A percentile compares a stretch with the other conserved stretches of the same genome.
These are phyloP conservation scores for Heteromormyrus szaboi DNA, from an alignment of 2,797 vertebrate species.

Conservation along the genomic window DNA sequence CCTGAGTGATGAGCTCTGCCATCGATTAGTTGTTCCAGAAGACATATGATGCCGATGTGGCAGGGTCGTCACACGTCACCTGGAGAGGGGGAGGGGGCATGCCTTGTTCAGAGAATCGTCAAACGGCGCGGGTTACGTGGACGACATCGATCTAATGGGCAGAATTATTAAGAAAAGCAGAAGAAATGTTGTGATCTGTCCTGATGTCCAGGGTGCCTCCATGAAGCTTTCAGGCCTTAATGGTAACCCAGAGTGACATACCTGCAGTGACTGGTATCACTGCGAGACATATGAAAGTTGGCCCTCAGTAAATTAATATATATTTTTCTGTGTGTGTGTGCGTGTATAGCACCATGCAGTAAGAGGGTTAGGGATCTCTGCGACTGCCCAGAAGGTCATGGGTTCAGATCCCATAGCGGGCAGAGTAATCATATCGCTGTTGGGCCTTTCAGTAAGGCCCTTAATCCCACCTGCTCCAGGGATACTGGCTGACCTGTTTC, in stretches of 20 bases:
- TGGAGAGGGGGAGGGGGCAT: constrained; percentile 44
- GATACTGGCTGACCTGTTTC: background rate
- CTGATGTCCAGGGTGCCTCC: constrained; percentile 38
- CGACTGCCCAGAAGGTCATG: background rate
- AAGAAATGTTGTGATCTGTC: constrained; percentile 32
- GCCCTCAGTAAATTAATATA: background rate
- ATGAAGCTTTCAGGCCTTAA: background rate
- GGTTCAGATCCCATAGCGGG: background rate
- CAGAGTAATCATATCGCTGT: background rate
- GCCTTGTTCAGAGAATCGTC: constrained; percentile 42
- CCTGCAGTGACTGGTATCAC: background rate
- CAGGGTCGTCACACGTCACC: constrained; percentile 79
- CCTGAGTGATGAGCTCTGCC: constrained; percentile 60
- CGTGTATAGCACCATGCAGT: background rate
- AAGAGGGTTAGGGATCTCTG: background rate
- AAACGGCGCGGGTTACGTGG: constrained; percentile 44
- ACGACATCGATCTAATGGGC: background rate
- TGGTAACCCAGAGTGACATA: background rate
- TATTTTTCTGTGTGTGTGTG: background rate
- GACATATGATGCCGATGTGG: constrained; percentile 88
- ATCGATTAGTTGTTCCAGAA: constrained; percentile 93
- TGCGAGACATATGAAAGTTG: background rate
- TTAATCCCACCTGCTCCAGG: background rate
- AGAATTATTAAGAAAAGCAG: constrained; percentile 30
- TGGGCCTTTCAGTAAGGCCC: background rate